phyloP scores from a whole-genome alignment of 2,113 vertebrate genomes.

The Cnemophilus loriae region DNA sequence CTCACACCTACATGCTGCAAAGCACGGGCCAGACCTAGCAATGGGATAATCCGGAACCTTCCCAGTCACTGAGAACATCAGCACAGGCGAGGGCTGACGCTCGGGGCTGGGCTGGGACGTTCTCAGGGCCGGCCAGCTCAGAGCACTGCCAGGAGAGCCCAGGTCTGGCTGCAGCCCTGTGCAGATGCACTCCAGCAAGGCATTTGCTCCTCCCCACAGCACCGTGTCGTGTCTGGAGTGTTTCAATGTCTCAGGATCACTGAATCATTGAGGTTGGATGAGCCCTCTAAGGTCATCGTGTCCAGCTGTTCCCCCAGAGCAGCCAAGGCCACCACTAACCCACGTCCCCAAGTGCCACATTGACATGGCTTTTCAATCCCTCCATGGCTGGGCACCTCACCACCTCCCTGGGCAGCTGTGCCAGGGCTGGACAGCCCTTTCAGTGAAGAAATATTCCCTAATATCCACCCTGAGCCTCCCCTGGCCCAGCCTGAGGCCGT shows the following conservation, averaged over 20 bases:
- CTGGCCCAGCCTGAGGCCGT: neutral
- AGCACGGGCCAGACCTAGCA: fast-evolving
- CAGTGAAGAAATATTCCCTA: neutral
- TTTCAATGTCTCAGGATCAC: neutral
- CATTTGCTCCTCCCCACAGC: neutral
- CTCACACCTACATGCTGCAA: neutral
- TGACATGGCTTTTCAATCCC: neutral
- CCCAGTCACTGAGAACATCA: neutral
- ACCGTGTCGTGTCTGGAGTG: fast-evolving
- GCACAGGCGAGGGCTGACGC: neutral
- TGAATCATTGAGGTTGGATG: no score
- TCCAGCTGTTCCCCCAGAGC: neutral
- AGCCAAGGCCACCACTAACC: neutral
- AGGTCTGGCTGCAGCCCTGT: neutral
- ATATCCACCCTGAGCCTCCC: fast-evolving
- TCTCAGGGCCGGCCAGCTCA: neutral
- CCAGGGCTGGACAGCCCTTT: neutral
- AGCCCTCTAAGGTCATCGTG: neutral
- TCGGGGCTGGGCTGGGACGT: fast-evolving
- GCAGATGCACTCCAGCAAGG: neutral
- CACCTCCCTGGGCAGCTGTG: neutral
- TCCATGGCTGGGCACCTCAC: neutral
- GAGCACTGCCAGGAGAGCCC: neutral
- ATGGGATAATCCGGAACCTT: neutral
- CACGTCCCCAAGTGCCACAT: neutral